Conservation (phyloP, 2,797 vertebrate species). For the Pipistrellus pipistrellus region DNA sequence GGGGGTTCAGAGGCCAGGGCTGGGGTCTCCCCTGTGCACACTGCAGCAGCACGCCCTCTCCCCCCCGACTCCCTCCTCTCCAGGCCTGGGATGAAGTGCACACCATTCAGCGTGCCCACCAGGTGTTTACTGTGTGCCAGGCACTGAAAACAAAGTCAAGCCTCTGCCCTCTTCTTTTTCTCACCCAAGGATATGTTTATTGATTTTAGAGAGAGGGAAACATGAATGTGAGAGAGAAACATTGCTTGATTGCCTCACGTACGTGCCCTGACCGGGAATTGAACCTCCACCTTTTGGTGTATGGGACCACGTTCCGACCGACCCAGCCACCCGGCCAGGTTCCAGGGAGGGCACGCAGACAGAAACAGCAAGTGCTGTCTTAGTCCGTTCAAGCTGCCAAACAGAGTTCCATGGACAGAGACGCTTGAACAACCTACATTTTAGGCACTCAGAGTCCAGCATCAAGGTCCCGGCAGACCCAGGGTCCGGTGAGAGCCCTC, state of each 20-base stretch:
- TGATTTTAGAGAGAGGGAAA: too few relatives aligned
- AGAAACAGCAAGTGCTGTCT: background rate
- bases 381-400: background rate
- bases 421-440: background rate
- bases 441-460: background rate
- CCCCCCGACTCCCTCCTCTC: too few relatives aligned
- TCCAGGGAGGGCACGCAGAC: background rate
- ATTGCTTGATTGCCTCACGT: too few relatives aligned
- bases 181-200: too few relatives aligned
- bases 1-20: background rate
- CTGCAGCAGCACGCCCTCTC: too few relatives aligned
- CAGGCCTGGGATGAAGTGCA: background rate
- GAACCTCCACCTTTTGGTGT: too few relatives aligned
- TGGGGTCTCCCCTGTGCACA: background rate
- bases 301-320: too few relatives aligned
- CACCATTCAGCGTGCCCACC: fast-evolving
- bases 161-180: background rate
- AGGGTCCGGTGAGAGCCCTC: background rate
- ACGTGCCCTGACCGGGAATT: too few relatives aligned
- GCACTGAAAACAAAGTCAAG: background rate
- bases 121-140: background rate
- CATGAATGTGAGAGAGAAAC: too few relatives aligned
- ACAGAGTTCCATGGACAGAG: background rate
- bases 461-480: background rate
- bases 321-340: too few relatives aligned